Percentiles rank a stretch among this genome's conserved stretches.
Conservation (phyloP, 30 jellyfish, hydroid and myxozoan genomes). For the Aurelia sp. region DNA sequence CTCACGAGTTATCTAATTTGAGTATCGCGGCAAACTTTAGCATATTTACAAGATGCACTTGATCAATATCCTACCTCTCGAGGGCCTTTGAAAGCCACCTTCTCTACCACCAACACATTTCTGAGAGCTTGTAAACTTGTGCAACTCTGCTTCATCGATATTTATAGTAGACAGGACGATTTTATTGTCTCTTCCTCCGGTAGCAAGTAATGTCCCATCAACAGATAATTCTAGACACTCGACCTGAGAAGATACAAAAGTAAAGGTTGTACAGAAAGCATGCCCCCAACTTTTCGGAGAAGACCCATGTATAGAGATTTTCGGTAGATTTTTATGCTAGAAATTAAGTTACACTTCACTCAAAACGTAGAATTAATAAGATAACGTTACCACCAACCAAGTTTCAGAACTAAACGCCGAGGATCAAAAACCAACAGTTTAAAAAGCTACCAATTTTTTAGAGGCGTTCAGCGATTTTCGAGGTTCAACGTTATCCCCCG, state of each 20-base stretch:
- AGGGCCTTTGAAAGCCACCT: conserved; percentile 7
- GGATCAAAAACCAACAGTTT: too few relatives aligned
- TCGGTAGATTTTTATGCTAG: too few relatives aligned
- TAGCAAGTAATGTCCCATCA: conserved; percentile 80
- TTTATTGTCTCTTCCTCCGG: conserved; percentile 89
- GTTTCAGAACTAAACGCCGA: too few relatives aligned
- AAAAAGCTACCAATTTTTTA: too few relatives aligned
- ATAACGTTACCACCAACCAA: too few relatives aligned
- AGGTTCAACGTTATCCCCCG: too few relatives aligned
- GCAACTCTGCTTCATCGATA: conserved; percentile 51
- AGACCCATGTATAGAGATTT: background rate
- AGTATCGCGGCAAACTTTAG: background rate
- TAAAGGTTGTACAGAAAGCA: background rate
- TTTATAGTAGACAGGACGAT: conserved; percentile 74
- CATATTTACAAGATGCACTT: too few relatives aligned
- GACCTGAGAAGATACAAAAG: conserved; percentile 37
- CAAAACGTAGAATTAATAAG: too few relatives aligned
- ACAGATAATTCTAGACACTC: conserved; percentile 82
- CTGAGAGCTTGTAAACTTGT: conserved; percentile 12
- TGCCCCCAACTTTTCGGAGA: background rate
- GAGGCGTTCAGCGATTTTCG: too few relatives aligned
- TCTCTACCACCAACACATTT: conserved; percentile 1
- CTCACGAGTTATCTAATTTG: too few relatives aligned
- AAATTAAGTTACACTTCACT: too few relatives aligned
- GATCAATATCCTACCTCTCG: conserved; percentile 16